Evolutionary conservation across 2,797 vertebrate species (phyloP).

Genomic region (Erethizon dorsatum): DNA sequence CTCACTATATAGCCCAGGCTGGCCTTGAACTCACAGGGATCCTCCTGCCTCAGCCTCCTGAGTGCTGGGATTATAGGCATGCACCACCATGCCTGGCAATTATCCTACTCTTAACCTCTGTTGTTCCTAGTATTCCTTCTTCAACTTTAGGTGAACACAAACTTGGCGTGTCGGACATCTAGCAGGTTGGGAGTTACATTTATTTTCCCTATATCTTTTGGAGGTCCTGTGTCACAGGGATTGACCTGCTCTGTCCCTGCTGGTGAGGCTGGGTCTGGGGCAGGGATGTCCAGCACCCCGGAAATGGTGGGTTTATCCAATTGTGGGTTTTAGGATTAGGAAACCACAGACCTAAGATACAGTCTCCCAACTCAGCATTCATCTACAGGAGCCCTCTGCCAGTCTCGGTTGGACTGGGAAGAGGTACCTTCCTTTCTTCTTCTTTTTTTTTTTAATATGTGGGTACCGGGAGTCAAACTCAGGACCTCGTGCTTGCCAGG

Average conservation of each 20-base stretch:
- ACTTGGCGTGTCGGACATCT: fast-evolving
- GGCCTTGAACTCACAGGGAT: not conserved
- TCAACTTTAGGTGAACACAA: not conserved
- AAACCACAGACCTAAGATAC: not conserved
- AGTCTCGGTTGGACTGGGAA: not conserved
- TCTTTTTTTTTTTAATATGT: too few species aligned
- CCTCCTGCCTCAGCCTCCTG: not conserved
- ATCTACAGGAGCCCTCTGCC: not conserved
- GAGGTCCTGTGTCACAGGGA: not conserved
- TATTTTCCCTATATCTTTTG: not conserved
- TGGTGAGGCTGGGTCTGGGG: not conserved
- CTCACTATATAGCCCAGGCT: not conserved
- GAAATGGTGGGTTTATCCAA: not conserved
- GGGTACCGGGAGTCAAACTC: too few species aligned
- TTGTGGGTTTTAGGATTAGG: not conserved
- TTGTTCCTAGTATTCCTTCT: not conserved
- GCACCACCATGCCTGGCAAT: not conserved
- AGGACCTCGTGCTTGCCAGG: too few species aligned
- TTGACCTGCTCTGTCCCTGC: not conserved
- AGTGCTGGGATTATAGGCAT: not conserved
- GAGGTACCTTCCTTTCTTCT: too few species aligned
- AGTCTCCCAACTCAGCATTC: not conserved
- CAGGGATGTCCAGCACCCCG: not conserved
- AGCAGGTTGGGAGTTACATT: not conserved
- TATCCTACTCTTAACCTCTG: not conserved